A percentile compares a stretch with the other conserved stretches of the same genome.
phyloP scores from a whole-genome alignment of 2,113 vertebrate genomes.

The Camelus dromedarius region DNA sequence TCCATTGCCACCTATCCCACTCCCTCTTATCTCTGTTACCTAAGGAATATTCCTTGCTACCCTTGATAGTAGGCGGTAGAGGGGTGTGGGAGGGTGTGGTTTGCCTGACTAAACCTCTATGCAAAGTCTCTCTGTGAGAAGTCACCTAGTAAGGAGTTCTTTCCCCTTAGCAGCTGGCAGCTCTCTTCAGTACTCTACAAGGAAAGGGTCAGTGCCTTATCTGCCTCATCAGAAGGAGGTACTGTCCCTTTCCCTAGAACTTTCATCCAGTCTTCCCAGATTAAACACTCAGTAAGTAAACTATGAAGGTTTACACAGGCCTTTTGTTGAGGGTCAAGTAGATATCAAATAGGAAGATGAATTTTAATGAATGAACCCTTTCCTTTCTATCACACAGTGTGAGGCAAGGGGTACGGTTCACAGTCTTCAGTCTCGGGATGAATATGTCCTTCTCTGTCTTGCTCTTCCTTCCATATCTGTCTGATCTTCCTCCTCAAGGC shows the following conservation, averaged over 20 bases:
- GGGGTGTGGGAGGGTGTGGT: too few relatives aligned
- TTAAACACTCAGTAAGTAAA: neutral
- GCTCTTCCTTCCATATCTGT: neutral
- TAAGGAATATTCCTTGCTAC: slow-evolving; percentile 13
- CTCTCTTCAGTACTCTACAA: neutral
- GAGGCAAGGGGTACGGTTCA: neutral
- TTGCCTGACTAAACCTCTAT: neutral
- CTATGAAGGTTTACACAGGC: neutral
- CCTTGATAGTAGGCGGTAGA: neutral
- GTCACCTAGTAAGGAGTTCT: neutral
- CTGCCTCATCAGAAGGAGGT: neutral
- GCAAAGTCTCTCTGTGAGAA: neutral
- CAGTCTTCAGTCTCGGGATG: neutral
- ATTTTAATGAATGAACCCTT: neutral
- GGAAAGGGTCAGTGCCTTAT: neutral
- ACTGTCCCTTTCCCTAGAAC: neutral
- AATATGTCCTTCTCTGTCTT: neutral
- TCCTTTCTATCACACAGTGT: neutral
- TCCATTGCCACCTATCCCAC: neutral
- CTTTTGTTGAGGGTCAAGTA: neutral
- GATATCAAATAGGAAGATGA: neutral
- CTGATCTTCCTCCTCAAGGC: neutral
- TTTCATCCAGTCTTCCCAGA: neutral
- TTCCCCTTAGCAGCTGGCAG: neutral
- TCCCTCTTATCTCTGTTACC: neutral